Conservation (phyloP, 2,113 vertebrate species). For the Nicator chloris region DNA sequence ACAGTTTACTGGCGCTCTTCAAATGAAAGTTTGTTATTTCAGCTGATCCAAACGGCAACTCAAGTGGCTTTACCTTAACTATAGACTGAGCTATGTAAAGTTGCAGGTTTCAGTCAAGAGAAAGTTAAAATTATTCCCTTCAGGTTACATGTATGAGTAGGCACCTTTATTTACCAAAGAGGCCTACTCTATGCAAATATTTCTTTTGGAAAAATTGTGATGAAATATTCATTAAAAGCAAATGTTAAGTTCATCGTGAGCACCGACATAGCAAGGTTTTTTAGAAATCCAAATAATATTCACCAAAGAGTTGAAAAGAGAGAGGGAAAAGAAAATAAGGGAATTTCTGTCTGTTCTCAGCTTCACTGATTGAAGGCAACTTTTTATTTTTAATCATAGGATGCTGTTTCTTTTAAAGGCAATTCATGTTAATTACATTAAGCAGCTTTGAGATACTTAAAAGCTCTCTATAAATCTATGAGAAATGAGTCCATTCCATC, state of each 20-base stretch:
- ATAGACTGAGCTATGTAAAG: neutral
- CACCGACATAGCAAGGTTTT: neutral
- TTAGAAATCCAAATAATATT: neutral
- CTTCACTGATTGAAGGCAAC: neutral
- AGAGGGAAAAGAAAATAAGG: neutral
- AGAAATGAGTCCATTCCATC: neutral
- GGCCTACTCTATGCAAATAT: neutral
- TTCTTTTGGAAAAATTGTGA: neutral
- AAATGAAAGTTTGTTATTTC: neutral
- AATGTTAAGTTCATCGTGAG: neutral
- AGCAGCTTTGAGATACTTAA: neutral
- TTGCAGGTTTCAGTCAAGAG: neutral
- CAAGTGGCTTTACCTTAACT: neutral
- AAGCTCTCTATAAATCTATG: neutral
- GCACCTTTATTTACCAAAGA: neutral
- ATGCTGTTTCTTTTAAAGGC: neutral
- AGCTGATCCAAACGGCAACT: neutral
- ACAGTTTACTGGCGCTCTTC: neutral
- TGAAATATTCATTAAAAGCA: neutral
- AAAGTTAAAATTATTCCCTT: neutral
- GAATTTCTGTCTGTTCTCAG: neutral
- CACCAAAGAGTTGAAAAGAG: neutral
- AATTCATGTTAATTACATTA: neutral
- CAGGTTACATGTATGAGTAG: neutral
- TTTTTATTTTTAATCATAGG: neutral